Evolutionary conservation across 1,140 invertebrate species (phyloP).

Genomic region (Drosophila pallidifrons): DNA sequence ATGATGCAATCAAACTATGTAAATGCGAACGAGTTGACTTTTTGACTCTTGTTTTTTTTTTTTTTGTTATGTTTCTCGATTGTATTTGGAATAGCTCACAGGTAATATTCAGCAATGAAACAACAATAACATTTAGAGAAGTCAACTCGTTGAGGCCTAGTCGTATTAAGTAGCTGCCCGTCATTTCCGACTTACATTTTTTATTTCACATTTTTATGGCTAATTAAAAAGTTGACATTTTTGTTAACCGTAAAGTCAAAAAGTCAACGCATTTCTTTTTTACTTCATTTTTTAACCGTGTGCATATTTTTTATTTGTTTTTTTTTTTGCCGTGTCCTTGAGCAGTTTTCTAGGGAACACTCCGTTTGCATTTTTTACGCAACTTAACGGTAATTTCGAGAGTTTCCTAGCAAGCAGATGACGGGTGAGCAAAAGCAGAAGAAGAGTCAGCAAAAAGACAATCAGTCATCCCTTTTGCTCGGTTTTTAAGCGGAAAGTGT

Average conservation of each 20-base stretch:
- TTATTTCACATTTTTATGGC: constrained; percentile 62
- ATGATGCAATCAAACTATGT: constrained; percentile 82
- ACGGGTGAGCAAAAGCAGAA: constrained; percentile 15
- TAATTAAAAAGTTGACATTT: constrained; percentile 75
- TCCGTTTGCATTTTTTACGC: constrained; percentile 40
- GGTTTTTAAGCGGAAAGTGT: constrained; percentile 63
- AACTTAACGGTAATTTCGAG: constrained; percentile 34
- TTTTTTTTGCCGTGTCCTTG: constrained; percentile 50
- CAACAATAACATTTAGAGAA: constrained; percentile 1
- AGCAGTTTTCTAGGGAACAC: constrained; percentile 47
- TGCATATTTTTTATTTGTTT: constrained; percentile 45
- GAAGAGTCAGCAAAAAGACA: constrained; percentile 13
- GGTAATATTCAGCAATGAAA: constrained; percentile 6
- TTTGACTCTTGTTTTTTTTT: constrained; percentile 42
- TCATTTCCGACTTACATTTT: constrained; percentile 61
- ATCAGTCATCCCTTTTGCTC: constrained; percentile 68
- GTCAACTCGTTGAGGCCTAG: constrained; percentile 39
- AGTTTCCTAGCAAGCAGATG: constrained; percentile 46
- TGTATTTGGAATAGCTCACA: constrained; percentile 20
- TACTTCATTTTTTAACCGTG: constrained; percentile 44
- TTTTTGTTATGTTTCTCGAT: too few relatives aligned
- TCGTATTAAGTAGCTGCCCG: constrained; percentile 57
- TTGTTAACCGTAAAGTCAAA: constrained; percentile 71
- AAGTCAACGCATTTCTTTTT: constrained; percentile 60
- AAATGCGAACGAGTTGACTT: constrained; percentile 73